Percentiles rank a stretch among this genome's conserved stretches.
Conservation (phyloP, 2,113 vertebrate genomes). For the Poeciliopsis occidentalis region DNA sequence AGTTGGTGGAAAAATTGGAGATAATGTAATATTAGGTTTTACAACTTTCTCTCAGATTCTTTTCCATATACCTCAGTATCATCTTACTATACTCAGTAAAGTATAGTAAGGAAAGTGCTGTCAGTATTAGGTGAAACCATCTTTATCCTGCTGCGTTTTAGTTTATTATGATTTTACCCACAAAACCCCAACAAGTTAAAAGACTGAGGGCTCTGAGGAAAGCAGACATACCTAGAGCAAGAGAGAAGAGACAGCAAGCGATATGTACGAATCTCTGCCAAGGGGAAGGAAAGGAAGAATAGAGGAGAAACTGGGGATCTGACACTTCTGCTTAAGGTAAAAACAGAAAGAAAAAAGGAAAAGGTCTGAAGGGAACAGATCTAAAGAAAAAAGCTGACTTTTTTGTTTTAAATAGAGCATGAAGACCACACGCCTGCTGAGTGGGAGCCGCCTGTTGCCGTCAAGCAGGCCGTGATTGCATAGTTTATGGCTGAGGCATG, state of each 20-base stretch:
- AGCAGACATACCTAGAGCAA: conserved; percentile 19
- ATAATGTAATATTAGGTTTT: background rate
- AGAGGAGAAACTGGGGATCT: conserved; percentile 40
- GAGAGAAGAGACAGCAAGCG: conserved; percentile 18
- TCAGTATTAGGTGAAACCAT: background rate
- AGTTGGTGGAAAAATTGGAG: too few relatives aligned
- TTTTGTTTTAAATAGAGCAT: conserved; percentile 78
- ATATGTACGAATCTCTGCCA: conserved; percentile 53
- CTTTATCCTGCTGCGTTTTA: background rate
- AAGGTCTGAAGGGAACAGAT: conserved; percentile 30
- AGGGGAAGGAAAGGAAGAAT: conserved; percentile 24
- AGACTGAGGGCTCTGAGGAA: conserved; percentile 11
- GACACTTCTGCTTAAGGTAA: conserved; percentile 65
- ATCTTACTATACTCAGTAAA: too few relatives aligned
- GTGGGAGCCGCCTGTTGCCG: conserved; percentile 58
- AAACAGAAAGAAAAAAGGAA: conserved; percentile 25
- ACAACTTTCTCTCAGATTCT: background rate
- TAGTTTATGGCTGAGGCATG: conserved; percentile 75
- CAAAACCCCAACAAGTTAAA: conserved; percentile 12
- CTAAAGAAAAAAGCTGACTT: conserved; percentile 61
- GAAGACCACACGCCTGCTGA: conserved; percentile 62
- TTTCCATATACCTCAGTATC: background rate
- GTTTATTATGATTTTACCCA: conserved; percentile 19
- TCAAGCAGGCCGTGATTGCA: conserved; percentile 70
- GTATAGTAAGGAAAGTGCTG: background rate